These are phyloP conservation scores for Adelognathus sp. DNA, from an alignment of 2,888 invertebrate species.

Conservation along the genomic window DNA sequence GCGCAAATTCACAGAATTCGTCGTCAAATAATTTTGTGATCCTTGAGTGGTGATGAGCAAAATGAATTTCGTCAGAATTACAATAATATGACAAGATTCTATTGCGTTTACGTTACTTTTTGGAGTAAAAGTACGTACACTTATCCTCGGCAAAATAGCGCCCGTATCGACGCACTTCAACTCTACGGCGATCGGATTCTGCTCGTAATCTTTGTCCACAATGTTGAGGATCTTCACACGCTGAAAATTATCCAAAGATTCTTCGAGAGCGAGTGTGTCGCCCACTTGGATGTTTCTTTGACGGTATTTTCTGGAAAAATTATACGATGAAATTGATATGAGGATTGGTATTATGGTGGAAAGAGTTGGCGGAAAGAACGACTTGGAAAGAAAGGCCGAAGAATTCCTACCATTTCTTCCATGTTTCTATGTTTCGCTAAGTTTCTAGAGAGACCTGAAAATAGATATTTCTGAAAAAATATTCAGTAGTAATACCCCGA, in stretches of 20 bases:
- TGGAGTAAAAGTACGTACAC: slow-evolving; percentile 27
- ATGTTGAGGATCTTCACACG: slow-evolving; percentile 84
- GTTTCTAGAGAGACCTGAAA: no score
- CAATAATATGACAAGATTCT: no score
- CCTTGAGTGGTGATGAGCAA: no score
- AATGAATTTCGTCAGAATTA: no score
- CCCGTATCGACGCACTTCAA: slow-evolving; percentile 86
- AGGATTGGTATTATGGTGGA: no score
- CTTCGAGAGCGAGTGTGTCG: slow-evolving; percentile 84
- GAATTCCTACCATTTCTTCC: no score
- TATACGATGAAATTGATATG: not conserved
- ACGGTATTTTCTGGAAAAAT: slow-evolving; percentile 57
- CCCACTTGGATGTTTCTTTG: slow-evolving; percentile 80
- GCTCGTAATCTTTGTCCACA: slow-evolving; percentile 70
- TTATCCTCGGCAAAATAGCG: slow-evolving; percentile 62
- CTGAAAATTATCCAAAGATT: slow-evolving; percentile 81
- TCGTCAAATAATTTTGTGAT: no score
- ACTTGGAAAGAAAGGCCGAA: not conserved
- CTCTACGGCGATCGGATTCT: slow-evolving; percentile 73
- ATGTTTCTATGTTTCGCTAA: no score
- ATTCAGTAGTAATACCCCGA: no score
- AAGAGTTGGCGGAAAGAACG: not conserved
- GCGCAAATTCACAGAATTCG: no score
- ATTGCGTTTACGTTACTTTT: not conserved
- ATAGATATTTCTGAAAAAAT: no score